Conservation (phyloP, 1,140 invertebrate genomes). For the Trichonephila clavipes region DNA sequence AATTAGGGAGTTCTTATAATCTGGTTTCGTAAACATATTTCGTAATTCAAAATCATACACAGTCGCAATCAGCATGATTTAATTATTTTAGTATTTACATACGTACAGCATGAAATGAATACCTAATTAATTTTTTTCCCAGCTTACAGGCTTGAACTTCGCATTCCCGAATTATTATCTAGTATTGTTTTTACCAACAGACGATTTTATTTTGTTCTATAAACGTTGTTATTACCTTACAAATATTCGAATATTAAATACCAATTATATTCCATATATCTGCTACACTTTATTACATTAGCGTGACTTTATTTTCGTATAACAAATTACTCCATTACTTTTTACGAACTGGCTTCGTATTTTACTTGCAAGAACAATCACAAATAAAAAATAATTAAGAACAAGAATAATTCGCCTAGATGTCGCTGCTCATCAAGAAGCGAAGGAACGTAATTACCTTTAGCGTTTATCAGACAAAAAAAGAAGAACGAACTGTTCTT, state of each 20-base stretch:
- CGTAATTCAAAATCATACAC: no score
- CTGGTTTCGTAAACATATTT: no score
- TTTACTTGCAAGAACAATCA: background rate
- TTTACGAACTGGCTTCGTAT: background rate
- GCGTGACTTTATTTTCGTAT: background rate
- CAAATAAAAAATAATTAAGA: conserved; percentile 16
- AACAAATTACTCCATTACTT: background rate
- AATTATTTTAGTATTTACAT: no score
- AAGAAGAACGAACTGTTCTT: background rate
- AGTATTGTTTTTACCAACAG: background rate
- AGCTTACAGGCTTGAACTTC: no score
- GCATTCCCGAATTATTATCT: no score
- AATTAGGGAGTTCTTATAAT: no score
- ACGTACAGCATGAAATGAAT: no score
- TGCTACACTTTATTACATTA: no score
- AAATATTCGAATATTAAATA: background rate
- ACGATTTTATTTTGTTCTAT: background rate
- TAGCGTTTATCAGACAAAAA: conserved; percentile 22
- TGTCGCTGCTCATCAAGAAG: conserved; percentile 20
- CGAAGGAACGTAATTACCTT: conserved; percentile 17
- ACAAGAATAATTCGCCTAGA: background rate
- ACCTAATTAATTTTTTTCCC: no score
- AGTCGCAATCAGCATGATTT: no score
- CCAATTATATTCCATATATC: background rate
- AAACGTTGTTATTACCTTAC: background rate